Percentiles rank a stretch among this genome's conserved stretches.
Evolutionary conservation across 2,113 vertebrate genomes (phyloP).

Genomic region (Cercocebus atys): DNA sequence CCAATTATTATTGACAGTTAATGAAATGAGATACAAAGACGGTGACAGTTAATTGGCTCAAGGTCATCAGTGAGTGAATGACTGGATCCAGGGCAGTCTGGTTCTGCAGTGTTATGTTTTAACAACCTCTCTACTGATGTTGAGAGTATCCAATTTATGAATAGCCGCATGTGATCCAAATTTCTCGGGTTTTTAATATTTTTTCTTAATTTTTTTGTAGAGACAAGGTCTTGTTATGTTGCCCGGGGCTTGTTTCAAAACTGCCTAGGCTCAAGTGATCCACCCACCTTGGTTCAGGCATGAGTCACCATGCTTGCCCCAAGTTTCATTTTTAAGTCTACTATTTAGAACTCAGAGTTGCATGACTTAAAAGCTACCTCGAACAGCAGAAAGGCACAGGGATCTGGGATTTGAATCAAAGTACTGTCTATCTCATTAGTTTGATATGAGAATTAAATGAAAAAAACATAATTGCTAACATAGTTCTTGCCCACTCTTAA

Average conservation of each 20-base stretch:
- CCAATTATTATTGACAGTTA: neutral
- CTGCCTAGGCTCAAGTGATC: too few species aligned
- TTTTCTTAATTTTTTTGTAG: too few species aligned
- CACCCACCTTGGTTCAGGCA: too few species aligned
- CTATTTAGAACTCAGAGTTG: conserved; percentile 29
- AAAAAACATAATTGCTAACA: neutral
- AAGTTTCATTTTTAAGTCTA: neutral
- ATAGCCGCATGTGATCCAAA: neutral
- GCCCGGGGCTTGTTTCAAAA: too few species aligned
- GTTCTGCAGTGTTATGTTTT: neutral
- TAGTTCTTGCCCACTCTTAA: neutral
- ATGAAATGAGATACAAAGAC: neutral
- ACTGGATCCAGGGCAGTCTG: neutral
- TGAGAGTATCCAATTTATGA: neutral
- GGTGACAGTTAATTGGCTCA: neutral
- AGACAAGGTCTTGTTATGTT: too few species aligned
- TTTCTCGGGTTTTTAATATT: neutral
- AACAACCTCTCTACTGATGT: neutral
- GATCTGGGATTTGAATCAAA: neutral
- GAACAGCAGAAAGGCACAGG: neutral
- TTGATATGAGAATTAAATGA: conserved; percentile 26
- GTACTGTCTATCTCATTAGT: neutral
- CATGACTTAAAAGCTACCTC: neutral
- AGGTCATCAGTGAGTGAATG: neutral
- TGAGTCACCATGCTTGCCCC: neutral